Percentiles rank a stretch among this genome's conserved stretches.
Conservation (phyloP, 2,113 vertebrate genomes). For the Catharus bicknelli region DNA sequence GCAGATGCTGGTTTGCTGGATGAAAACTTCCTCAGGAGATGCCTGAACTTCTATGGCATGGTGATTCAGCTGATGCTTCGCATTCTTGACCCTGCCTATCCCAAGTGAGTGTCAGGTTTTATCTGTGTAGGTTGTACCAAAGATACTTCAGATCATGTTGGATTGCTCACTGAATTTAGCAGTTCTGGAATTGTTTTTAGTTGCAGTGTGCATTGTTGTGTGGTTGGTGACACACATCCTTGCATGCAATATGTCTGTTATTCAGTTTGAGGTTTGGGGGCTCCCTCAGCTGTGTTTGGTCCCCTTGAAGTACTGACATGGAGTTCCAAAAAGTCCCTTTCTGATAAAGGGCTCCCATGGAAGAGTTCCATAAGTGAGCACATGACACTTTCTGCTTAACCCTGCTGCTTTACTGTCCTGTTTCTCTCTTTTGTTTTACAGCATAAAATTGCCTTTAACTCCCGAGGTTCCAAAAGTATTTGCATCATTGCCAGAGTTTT, state of each 20-base stretch:
- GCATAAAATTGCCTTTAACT: constrained; percentile 90
- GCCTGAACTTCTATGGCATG: constrained; percentile 96
- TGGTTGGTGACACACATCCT: background rate
- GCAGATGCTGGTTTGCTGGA: constrained; percentile 95
- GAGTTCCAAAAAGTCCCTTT: background rate
- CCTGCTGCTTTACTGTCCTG: background rate
- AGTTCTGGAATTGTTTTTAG: background rate
- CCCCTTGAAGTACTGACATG: background rate
- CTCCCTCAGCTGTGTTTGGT: background rate
- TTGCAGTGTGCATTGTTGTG: background rate
- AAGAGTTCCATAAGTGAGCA: background rate
- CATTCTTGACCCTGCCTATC: constrained; percentile 91
- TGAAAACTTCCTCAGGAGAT: constrained; percentile 94
- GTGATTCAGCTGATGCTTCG: constrained; percentile 96
- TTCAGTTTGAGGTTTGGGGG: background rate
- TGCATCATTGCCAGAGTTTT: constrained; percentile 97
- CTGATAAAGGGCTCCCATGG: background rate
- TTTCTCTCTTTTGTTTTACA: constrained; percentile 57
- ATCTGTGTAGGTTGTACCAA: background rate
- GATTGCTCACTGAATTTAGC: background rate
- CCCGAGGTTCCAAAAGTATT: constrained; percentile 95
- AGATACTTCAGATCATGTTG: background rate
- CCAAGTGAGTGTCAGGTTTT: constrained; percentile 82
- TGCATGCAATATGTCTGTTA: background rate
- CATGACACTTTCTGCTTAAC: background rate